A percentile compares a stretch with the other conserved stretches of the same genome.
These are phyloP conservation scores for Cantharis flavilabris DNA, from an alignment of 2,888 invertebrate genomes.

Conservation along the genomic window DNA sequence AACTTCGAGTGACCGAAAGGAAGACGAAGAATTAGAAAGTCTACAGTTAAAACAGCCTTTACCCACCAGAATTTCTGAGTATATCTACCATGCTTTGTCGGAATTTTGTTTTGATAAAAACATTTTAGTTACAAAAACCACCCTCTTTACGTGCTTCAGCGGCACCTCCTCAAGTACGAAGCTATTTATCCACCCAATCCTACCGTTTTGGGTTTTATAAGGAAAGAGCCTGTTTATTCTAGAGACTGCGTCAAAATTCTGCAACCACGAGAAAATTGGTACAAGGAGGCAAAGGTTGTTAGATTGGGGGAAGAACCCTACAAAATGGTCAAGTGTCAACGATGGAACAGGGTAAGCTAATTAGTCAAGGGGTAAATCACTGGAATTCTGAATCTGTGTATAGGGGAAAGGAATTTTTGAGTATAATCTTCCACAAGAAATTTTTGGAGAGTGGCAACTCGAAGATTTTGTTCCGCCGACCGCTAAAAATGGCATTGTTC, in stretches of 20 bases:
- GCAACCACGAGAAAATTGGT: slow-evolving; percentile 91
- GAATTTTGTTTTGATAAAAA: neutral
- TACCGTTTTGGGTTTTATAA: slow-evolving; percentile 80
- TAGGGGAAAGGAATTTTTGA: slow-evolving; percentile 65
- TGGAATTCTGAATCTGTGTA: too few species aligned
- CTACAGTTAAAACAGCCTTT: slow-evolving; percentile 84
- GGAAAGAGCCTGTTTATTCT: slow-evolving; percentile 85
- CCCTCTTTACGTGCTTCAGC: slow-evolving; percentile 85
- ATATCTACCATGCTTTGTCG: slow-evolving; percentile 46
- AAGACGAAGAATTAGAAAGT: slow-evolving; percentile 73
- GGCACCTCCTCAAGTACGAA: slow-evolving; percentile 94
- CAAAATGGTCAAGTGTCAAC: slow-evolving; percentile 90
- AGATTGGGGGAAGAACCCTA: slow-evolving; percentile 85
- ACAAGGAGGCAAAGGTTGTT: slow-evolving; percentile 88
- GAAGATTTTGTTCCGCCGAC: slow-evolving; percentile 88
- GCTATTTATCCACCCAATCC: slow-evolving; percentile 92
- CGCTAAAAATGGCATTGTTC: slow-evolving; percentile 90
- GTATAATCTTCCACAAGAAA: slow-evolving; percentile 76
- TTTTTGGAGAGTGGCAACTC: slow-evolving; percentile 96
- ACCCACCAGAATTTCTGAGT: slow-evolving; percentile 84
- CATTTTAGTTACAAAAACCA: slow-evolving; percentile 83
- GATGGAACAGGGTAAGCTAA: slow-evolving; percentile 76
- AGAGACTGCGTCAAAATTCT: slow-evolving; percentile 85
- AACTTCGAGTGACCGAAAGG: slow-evolving; percentile 69
- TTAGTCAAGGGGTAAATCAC: too few species aligned